These are phyloP conservation scores for Mallotus villosus DNA, from an alignment of 2,797 vertebrate species.

Conservation along the genomic window DNA sequence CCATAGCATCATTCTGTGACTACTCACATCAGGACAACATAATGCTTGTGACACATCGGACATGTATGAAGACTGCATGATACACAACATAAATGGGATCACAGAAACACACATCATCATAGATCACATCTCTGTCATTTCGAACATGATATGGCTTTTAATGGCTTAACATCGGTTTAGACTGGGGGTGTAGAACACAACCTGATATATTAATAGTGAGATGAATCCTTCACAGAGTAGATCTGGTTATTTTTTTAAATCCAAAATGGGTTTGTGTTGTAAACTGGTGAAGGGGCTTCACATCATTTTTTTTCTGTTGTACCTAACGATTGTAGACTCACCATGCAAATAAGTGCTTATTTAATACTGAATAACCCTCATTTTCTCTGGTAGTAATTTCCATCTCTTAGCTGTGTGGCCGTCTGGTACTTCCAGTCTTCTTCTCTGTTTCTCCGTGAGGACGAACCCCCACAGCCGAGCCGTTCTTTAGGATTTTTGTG, in stretches of 20 bases:
- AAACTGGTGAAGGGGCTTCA: no score
- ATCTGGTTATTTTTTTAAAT: not conserved
- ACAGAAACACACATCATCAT: not conserved
- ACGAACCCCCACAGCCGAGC: conserved; percentile 32
- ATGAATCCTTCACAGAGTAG: no score
- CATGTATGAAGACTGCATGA: not conserved
- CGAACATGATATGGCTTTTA: not conserved
- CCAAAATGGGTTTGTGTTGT: not conserved
- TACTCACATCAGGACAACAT: not conserved
- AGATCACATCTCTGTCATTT: not conserved
- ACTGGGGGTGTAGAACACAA: not conserved
- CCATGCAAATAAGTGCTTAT: conserved; percentile 85
- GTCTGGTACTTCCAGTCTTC: conserved; percentile 63
- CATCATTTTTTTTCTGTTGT: not conserved
- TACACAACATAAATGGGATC: not conserved
- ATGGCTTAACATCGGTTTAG: not conserved
- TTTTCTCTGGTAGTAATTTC: conserved; percentile 84
- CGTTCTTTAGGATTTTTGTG: conserved; percentile 27
- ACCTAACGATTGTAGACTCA: not conserved
- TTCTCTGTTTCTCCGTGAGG: conserved; percentile 30
- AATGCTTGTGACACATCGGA: not conserved
- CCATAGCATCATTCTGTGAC: not conserved
- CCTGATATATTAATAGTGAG: no score
- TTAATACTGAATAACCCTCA: conserved; percentile 83
- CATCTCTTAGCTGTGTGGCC: conserved; percentile 81